phyloP scores from a whole-genome alignment of 2,797 vertebrate species.

The Brachyalestes nurse region DNA sequence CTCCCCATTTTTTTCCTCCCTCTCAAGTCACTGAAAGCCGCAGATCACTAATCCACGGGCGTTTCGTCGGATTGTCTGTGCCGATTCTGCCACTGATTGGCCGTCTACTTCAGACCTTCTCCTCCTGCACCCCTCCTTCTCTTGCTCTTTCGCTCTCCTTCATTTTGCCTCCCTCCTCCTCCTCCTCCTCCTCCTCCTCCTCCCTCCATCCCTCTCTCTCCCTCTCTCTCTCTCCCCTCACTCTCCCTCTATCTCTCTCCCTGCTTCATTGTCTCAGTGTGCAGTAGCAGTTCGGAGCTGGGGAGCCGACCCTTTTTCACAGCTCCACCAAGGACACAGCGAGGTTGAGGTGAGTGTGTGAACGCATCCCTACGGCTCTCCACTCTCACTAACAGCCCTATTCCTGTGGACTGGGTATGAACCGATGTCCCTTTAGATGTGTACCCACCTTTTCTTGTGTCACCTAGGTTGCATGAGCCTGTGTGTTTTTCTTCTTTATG shows the following conservation, averaged over 20 bases:
- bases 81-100: conserved; percentile 68
- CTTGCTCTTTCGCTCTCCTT: conserved; percentile 62
- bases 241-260: conserved; percentile 53
- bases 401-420: neutral
- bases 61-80: conserved; percentile 57
- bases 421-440: conserved; percentile 8
- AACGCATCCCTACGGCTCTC: conserved; percentile 38
- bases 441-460: conserved; percentile 17
- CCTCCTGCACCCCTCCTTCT: conserved; percentile 58
- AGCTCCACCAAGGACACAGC: conserved; percentile 56
- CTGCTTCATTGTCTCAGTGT: conserved; percentile 60
- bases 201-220: conserved; percentile 42
- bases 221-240: conserved; percentile 41
- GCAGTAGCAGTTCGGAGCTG: conserved; percentile 50
- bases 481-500: conserved; percentile 21
- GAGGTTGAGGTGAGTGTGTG: conserved; percentile 62
- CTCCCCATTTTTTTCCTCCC: conserved; percentile 59
- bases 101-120: conserved; percentile 65
- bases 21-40: conserved; percentile 54
- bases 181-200: conserved; percentile 41
- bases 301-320: conserved; percentile 57
- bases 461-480: conserved; percentile 23
- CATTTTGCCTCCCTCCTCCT: conserved; percentile 52
- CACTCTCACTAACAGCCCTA: conserved; percentile 30
- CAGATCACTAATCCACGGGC: conserved; percentile 59